Conservation (phyloP, 2,113 vertebrate genomes). For the Equus quagga region DNA sequence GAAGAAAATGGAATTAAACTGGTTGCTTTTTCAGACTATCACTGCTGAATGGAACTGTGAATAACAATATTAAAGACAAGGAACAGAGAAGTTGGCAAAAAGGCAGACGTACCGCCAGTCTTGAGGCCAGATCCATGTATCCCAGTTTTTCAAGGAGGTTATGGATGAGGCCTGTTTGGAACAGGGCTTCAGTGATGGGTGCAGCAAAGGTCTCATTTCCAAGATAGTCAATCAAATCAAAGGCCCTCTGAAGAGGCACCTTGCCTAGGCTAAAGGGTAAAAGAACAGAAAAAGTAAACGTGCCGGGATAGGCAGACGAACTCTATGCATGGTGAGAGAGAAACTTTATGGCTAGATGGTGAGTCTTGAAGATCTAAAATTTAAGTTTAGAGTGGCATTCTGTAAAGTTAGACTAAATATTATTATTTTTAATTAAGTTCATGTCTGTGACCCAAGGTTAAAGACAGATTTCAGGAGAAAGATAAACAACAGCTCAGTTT, state of each 20-base stretch:
- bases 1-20: conserved; percentile 34
- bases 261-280: conserved; percentile 90
- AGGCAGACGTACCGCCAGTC: conserved; percentile 89
- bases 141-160: conserved; percentile 92
- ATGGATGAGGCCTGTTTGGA: conserved; percentile 90
- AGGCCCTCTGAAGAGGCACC: conserved; percentile 89
- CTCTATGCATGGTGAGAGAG: background rate
- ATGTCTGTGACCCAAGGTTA: background rate
- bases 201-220: conserved; percentile 89
- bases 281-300: conserved; percentile 66
- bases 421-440: conserved; percentile 30
- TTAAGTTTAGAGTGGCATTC: conserved; percentile 31
- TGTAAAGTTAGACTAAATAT: background rate
- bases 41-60: background rate
- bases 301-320: conserved; percentile 11
- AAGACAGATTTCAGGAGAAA: conserved; percentile 10
- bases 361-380: conserved; percentile 12
- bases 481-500: background rate
- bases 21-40: background rate
- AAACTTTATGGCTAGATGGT: background rate
- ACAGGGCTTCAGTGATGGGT: conserved; percentile 92
- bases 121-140: conserved; percentile 83
- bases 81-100: conserved; percentile 4
- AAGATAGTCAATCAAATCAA: conserved; percentile 90
- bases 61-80: background rate